Evolutionary conservation across 2,888 invertebrate genomes (phyloP), one percentile per base, ranked within the genome.

Genomic region (Drosophila anceps): DNA sequence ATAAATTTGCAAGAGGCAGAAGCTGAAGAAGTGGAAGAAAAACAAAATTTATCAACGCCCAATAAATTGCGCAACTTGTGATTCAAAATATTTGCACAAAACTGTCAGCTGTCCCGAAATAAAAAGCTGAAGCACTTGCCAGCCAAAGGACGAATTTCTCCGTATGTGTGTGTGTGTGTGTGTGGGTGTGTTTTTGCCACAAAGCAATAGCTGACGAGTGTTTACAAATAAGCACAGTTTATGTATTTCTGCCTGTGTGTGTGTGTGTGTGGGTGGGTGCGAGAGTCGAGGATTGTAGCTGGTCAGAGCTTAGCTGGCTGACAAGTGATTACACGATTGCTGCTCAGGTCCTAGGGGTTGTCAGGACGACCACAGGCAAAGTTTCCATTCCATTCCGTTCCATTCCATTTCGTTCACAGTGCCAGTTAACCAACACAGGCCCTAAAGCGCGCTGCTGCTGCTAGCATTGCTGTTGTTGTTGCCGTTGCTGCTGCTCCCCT

Each of bases 261-360:
- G 43, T 18, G 12, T 0, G 8, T 15, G 35, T 18, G 18, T 27
- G 29, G 13, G 65, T n/a, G n/a, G n/a, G n/a, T n/a, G 8, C 20
- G 6, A 12, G 13, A 31, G 57, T 12, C 8, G 55, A 24, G 37
- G 72, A 33, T 18, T 37, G 59, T 54, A 41, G 51, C 57, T 68
- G 81, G 61, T 44, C 69, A 81, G 76, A 81, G 84, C 84, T 88
- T 86, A 81, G 73, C 76, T 68, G 63, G 61, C 61, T 87, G 84
- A 84, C 84, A 87, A 84, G 84, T 84, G 88, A 89, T 84, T 84
- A 89, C 88, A 87, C 73, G 82, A 79, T 82, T 87, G 79, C 76
- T 59, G 67, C 55, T 77, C 63, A 57, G 70, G 37, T 55, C 62
- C 64, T 39, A 48, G 57, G 39, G 39, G 48, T 48, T 41, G 61